Evolutionary conservation across 1,140 invertebrate genomes (phyloP).

Genomic region (Papilio polytes): DNA sequence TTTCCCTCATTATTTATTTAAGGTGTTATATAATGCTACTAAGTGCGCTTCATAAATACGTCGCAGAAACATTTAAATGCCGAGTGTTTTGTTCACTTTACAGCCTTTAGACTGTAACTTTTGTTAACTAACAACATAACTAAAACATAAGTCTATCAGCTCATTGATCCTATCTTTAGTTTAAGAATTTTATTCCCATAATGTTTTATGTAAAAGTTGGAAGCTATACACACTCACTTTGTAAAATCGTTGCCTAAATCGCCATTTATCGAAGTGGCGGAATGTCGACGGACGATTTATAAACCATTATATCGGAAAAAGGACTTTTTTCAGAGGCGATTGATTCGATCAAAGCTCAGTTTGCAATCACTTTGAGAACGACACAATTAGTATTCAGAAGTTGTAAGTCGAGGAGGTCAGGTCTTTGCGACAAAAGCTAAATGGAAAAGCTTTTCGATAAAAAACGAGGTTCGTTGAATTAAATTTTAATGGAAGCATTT

Average conservation of each 20-base stretch:
- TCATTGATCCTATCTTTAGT: too few species aligned
- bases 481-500: not conserved
- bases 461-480: not conserved
- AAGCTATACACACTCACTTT: not conserved
- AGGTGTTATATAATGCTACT: constrained; percentile 9
- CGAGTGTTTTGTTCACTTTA: not conserved
- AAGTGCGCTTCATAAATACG: constrained; percentile 15
- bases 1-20: constrained; percentile 27
- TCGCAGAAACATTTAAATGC: not conserved
- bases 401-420: constrained; percentile 18
- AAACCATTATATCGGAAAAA: not conserved
- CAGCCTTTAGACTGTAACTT: not conserved
- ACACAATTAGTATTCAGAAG: constrained; percentile 21
- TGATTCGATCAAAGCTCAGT: constrained; percentile 23
- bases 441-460: constrained; percentile 24
- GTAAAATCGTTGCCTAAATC: not conserved
- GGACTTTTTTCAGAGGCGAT: constrained; percentile 11
- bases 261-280: not conserved
- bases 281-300: not conserved
- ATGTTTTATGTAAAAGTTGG: too few species aligned
- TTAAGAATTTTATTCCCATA: too few species aligned
- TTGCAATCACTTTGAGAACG: constrained; percentile 11
- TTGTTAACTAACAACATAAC: too few species aligned
- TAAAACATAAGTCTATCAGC: too few species aligned
- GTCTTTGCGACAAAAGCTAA: constrained; percentile 11